Percentiles rank a stretch among this genome's conserved stretches.
Conservation (phyloP, 2,888 invertebrate genomes). For the Nymphalis c-album region DNA sequence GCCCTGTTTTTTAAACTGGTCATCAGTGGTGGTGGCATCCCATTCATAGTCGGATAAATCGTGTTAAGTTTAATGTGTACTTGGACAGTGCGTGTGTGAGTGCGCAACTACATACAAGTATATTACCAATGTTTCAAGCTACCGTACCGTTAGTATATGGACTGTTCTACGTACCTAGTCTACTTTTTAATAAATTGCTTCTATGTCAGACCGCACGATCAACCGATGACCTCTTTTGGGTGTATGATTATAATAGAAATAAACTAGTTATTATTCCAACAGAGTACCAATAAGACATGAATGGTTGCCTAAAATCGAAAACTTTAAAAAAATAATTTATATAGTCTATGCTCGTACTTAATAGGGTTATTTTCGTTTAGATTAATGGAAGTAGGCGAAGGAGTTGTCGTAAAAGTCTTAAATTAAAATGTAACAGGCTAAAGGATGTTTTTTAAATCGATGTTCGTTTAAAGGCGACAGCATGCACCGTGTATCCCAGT, state of each 20-base stretch:
- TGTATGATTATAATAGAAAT: slow-evolving; percentile 57
- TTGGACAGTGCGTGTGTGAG: slow-evolving; percentile 14
- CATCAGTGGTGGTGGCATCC: slow-evolving; percentile 18
- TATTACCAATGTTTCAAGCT: slow-evolving; percentile 35
- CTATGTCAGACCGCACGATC: slow-evolving; percentile 52
- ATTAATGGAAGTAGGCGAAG: slow-evolving; percentile 50
- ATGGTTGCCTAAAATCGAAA: neutral
- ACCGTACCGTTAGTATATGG: slow-evolving; percentile 40
- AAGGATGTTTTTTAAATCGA: slow-evolving; percentile 57
- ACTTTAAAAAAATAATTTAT: slow-evolving; percentile 9
- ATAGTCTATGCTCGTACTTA: slow-evolving; percentile 34
- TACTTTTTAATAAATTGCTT: slow-evolving; percentile 51
- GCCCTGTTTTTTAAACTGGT: slow-evolving; percentile 19
- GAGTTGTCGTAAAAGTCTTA: slow-evolving; percentile 47
- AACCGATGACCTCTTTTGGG: slow-evolving; percentile 61
- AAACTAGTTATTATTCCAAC: slow-evolving; percentile 55
- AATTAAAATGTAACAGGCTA: slow-evolving; percentile 46
- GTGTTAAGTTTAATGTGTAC: slow-evolving; percentile 24
- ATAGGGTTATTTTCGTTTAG: slow-evolving; percentile 55
- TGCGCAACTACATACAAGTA: slow-evolving; percentile 13
- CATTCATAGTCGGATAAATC: slow-evolving; percentile 33
- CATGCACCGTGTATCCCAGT: slow-evolving; percentile 58
- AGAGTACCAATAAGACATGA: slow-evolving; percentile 46
- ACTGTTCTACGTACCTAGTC: slow-evolving; percentile 34
- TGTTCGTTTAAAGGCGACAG: slow-evolving; percentile 57